Conservation (phyloP, 2,888 invertebrate species). For the Gandaritis pyraliata region DNA sequence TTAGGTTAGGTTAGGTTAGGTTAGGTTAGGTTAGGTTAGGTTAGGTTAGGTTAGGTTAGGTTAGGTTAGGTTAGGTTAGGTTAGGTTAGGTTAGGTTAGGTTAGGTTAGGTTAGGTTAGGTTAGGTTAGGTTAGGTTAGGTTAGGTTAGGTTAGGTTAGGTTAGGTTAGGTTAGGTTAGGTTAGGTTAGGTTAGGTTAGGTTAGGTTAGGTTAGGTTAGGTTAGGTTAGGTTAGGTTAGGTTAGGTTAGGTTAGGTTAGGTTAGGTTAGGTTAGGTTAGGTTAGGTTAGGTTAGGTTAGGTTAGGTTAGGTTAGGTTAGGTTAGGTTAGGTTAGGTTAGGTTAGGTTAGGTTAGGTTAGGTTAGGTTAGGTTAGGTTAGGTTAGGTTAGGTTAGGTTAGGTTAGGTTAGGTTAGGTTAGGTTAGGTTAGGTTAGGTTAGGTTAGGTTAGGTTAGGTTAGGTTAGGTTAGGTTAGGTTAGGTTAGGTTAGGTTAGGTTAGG, state of each 20-base stretch:
- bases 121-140: conserved; percentile 6
- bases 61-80: too few species aligned
- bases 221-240: conserved; percentile 14
- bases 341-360: conserved; percentile 34
- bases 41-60: too few species aligned
- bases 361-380: conserved; percentile 33
- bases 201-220: conserved; percentile 18
- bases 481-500: conserved; percentile 29
- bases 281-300: not conserved
- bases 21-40: too few species aligned
- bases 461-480: conserved; percentile 37
- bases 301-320: not conserved
- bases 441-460: conserved; percentile 35
- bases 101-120: too few species aligned
- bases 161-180: conserved; percentile 14
- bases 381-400: conserved; percentile 32
- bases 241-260: conserved; percentile 16
- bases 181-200: conserved; percentile 2
- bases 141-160: too few species aligned
- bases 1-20: too few species aligned
- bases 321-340: conserved; percentile 1
- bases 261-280: conserved; percentile 27
- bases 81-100: too few species aligned
- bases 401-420: conserved; percentile 37
- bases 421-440: conserved; percentile 22